Evolutionary conservation across 2,113 vertebrate genomes (phyloP), one percentile per base, ranked within the genome.

Genomic region (Saccopteryx bilineata): DNA sequence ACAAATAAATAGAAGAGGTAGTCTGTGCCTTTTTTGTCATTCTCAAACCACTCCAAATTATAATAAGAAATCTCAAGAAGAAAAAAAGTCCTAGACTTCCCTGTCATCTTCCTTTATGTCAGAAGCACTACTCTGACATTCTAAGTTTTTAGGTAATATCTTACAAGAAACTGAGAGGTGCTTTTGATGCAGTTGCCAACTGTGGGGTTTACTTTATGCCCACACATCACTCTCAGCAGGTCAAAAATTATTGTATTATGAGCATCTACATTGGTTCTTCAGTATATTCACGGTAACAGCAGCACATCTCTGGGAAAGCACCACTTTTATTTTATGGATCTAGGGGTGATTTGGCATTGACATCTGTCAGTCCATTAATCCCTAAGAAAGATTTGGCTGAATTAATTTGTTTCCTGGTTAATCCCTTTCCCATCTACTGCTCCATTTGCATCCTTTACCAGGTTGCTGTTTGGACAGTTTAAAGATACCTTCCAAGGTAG

Each of bases 201-300:
- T 86, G 23, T 68, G 50, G 31, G 90, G 54, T 87, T 97, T 96
- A 94, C 80, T 94, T 92, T 7, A 48, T 63, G 12, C 54, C 28
- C 81, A 65, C 14, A 46, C 12, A 33, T 71, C 7, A 87, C 17
- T 85, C 33, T 66, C 50, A 52, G 39, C 50, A 69, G 46, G 33
- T 78, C 48, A 94, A 88, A 95, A 92, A 82, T 71, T 48, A 69
- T 8, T 90, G 31, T 26, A 54, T 84, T 92, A 8, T 74, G 58
- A 96, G 76, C 13, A 28, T 63, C 14, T 80, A 82, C 71, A 84
- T 48, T 85, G 31, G 7, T 54, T 95, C 85, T 93, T 75, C 90
- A 61, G 63, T 71, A 84, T 56, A 60, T 69, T 87, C 76, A 54
- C 92, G 46, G 58, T 75, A 92, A 61, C 31, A 79, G 46, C 2